Percentiles rank a stretch among this genome's conserved stretches.
phyloP scores from a whole-genome alignment of 2,888 invertebrate genomes.

The Morinoia aosen region DNA sequence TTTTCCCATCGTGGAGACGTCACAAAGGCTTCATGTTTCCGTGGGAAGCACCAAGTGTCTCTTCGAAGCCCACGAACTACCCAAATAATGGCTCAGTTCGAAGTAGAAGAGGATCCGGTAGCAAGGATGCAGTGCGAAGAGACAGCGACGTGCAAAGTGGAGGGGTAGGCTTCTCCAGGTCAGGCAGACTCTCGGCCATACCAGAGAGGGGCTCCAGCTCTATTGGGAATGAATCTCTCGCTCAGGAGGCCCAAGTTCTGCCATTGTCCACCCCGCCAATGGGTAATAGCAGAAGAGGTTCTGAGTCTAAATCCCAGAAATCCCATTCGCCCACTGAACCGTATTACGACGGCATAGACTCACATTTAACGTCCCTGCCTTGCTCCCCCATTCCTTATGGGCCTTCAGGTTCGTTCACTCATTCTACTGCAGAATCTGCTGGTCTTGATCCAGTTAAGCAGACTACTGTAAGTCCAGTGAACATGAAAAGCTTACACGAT shows the following conservation, averaged over 20 bases:
- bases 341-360: background rate
- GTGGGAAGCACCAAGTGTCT: constrained; percentile 64
- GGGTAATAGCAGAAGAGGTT: background rate
- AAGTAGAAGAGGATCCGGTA: constrained; percentile 38
- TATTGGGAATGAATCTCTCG: constrained; percentile 56
- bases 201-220: constrained; percentile 64
- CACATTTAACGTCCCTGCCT: background rate
- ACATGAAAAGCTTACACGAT: constrained; percentile 15
- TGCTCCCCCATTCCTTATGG: background rate
- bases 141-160: constrained; percentile 9
- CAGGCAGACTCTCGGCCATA: constrained; percentile 61
- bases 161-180: background rate
- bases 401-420: background rate
- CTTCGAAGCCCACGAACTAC: constrained; percentile 58
- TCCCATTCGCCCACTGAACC: background rate
- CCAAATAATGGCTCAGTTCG: constrained; percentile 53
- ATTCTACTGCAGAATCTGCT: background rate
- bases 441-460: background rate
- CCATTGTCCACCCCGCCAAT: background rate
- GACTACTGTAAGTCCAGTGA: background rate
- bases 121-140: constrained; percentile 4
- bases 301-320: background rate
- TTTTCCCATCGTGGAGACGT: constrained; percentile 59
- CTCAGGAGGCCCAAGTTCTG: constrained; percentile 50
- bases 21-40: constrained; percentile 57